These are phyloP conservation scores for Muricea muricata DNA, from an alignment of 92 coral and sea anemone genomes.

Conservation along the genomic window DNA sequence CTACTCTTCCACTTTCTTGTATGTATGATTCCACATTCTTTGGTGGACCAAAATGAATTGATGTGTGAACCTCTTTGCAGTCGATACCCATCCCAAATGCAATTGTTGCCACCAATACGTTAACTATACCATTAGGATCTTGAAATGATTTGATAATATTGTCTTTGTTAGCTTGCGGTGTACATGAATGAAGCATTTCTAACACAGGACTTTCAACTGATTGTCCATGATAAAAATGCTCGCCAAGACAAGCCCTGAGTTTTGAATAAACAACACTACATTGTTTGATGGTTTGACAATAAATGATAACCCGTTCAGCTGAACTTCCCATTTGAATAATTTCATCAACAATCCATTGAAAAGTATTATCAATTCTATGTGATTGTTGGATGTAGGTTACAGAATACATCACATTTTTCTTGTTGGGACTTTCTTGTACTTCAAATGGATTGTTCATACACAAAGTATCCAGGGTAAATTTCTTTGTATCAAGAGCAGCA, in stretches of 20 bases:
- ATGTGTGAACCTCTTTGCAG: constrained; percentile 43
- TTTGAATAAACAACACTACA: constrained; percentile 30
- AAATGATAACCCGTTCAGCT: not conserved
- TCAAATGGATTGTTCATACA: too few relatives aligned
- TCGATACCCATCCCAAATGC: constrained; percentile 59
- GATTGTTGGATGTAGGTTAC: constrained; percentile 43
- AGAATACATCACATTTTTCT: constrained; percentile 32
- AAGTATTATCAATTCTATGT: constrained; percentile 27
- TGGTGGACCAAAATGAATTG: constrained; percentile 52
- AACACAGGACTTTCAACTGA: constrained; percentile 26
- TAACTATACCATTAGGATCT: constrained; percentile 17
- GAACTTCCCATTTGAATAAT: not conserved
- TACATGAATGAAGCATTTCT: constrained; percentile 22
- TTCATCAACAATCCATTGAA: constrained; percentile 30
- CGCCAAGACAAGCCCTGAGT: constrained; percentile 25
- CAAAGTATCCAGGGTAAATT: too few relatives aligned
- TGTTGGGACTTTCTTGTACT: too few relatives aligned
- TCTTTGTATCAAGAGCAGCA: too few relatives aligned
- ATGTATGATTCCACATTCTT: constrained; percentile 29
- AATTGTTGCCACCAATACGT: constrained; percentile 29
- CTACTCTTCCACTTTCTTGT: constrained; percentile 21
- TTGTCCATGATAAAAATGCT: not conserved
- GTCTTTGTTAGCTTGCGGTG: constrained; percentile 41
- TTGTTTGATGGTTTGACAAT: constrained; percentile 44
- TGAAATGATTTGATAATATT: constrained; percentile 33